These are phyloP conservation scores for Himalopsyche tibetana DNA, from an alignment of 2,888 invertebrate species.

Conservation along the genomic window DNA sequence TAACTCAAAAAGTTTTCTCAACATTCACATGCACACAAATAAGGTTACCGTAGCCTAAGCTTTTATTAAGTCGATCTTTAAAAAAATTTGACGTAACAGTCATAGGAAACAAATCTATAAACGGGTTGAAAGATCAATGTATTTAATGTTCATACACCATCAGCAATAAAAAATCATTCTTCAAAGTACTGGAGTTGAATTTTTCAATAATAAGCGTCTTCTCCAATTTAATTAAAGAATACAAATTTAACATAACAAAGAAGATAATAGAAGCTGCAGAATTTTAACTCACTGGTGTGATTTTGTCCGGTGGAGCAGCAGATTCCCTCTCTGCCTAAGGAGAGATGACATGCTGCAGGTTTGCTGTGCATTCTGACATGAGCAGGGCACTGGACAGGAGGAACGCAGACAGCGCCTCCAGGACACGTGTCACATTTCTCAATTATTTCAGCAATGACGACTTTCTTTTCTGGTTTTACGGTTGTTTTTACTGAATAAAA, in stretches of 20 bases:
- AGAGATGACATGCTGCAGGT: constrained; percentile 75
- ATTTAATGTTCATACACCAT: no score
- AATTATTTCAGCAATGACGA: not conserved
- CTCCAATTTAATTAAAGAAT: no score
- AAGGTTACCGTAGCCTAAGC: no score
- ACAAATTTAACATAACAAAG: not conserved
- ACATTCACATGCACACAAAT: no score
- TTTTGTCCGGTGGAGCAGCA: constrained; percentile 81
- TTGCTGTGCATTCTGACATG: constrained; percentile 74
- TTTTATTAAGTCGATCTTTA: no score
- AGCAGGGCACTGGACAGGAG: constrained; percentile 82
- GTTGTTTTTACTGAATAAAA: not conserved
- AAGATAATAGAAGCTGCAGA: not conserved
- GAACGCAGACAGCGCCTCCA: constrained; percentile 77
- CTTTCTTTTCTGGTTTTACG: not conserved
- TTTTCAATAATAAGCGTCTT: no score
- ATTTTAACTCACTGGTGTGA: constrained; percentile 74
- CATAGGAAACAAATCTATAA: no score
- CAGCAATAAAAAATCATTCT: no score
- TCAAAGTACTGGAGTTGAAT: no score
- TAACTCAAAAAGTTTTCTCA: no score
- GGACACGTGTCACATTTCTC: constrained; percentile 72
- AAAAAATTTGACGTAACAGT: no score
- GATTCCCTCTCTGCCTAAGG: constrained; percentile 74
- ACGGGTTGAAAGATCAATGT: no score